Evolutionary conservation across 2,113 vertebrate species (phyloP).

Genomic region (Papio anubis): DNA sequence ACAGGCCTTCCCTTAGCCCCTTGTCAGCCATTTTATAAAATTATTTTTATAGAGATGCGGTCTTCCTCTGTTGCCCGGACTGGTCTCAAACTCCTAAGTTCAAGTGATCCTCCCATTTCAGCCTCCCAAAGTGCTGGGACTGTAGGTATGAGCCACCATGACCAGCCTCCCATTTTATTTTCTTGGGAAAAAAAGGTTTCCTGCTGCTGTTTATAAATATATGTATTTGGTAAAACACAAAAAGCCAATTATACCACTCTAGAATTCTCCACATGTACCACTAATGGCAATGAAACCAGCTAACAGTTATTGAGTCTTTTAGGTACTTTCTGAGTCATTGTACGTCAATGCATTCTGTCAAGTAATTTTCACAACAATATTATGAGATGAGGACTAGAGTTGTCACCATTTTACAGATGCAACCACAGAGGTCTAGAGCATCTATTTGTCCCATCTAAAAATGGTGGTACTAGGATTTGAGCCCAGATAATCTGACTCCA

Average conservation of each 20-base stretch:
- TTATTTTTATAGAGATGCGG: too few relatives aligned
- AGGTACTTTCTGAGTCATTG: background rate
- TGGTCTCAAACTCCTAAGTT: too few relatives aligned
- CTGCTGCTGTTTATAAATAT: background rate
- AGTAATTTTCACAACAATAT: background rate
- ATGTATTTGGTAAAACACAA: conserved; percentile 19
- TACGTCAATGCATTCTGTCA: background rate
- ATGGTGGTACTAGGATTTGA: background rate
- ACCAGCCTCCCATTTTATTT: background rate
- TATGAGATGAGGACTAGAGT: background rate
- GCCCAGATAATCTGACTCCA: background rate
- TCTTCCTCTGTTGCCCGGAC: too few relatives aligned
- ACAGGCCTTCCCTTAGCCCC: background rate
- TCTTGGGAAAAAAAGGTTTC: background rate
- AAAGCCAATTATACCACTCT: background rate
- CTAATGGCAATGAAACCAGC: background rate
- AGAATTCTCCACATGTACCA: background rate
- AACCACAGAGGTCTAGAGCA: background rate
- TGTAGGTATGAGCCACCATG: too few relatives aligned
- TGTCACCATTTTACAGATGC: background rate
- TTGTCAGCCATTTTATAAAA: background rate
- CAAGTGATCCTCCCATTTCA: too few relatives aligned
- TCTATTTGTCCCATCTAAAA: background rate
- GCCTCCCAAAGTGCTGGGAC: too few relatives aligned
- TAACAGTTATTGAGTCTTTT: background rate